A percentile compares a stretch with the other conserved stretches of the same genome.
These are phyloP conservation scores for Chiloscyllium plagiosum DNA, from an alignment of 2,113 vertebrate genomes.

Conservation along the genomic window DNA sequence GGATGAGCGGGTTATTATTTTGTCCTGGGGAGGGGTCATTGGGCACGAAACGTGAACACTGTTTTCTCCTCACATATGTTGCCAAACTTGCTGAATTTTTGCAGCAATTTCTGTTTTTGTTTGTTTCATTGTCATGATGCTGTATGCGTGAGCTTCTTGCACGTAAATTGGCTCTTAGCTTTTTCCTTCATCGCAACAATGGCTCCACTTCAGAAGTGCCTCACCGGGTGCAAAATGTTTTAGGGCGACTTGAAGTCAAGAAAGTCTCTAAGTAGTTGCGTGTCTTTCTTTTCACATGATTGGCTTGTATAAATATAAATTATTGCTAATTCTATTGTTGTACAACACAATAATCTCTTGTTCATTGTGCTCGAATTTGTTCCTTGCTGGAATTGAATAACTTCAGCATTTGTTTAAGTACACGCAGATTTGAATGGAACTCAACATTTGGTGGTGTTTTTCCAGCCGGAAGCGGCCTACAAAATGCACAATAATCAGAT, in stretches of 20 bases:
- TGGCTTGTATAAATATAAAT: not conserved
- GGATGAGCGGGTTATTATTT: not conserved
- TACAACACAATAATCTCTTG: not conserved
- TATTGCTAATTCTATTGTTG: not conserved
- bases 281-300: not conserved
- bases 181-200: not conserved
- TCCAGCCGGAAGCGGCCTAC: not conserved
- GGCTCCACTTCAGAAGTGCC: not conserved
- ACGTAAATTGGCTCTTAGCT: not conserved
- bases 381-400: not conserved
- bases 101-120: too few relatives aligned
- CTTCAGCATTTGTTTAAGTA: not conserved
- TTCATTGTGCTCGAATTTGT: not conserved
- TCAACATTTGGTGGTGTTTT: not conserved
- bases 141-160: not conserved
- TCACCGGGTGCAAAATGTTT: not conserved
- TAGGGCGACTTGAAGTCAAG: not conserved
- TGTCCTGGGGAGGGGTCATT: too few relatives aligned
- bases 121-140: too few relatives aligned
- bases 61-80: too few relatives aligned
- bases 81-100: too few relatives aligned
- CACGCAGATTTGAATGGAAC: not conserved
- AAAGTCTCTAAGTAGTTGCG: not conserved
- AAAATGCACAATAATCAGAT: not conserved
- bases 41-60: too few relatives aligned